These are phyloP conservation scores for Zootoca vivipara DNA, from an alignment of 2,113 vertebrate species.

Conservation along the genomic window DNA sequence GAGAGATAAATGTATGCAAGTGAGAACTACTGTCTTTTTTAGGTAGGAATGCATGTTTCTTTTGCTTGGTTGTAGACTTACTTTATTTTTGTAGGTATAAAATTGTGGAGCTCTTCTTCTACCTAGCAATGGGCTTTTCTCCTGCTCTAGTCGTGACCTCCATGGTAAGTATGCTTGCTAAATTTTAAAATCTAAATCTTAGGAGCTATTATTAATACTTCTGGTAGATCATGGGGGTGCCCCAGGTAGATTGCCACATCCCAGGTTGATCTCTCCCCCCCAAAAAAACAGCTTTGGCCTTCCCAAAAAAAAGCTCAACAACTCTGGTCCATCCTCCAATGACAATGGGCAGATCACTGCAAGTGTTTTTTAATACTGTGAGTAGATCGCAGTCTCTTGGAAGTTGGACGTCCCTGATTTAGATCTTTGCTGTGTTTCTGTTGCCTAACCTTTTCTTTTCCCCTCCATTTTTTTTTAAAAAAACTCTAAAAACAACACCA, in stretches of 20 bases:
- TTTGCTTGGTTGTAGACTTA: neutral
- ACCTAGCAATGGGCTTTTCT: slow-evolving; percentile 96
- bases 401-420: too few species aligned
- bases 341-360: too few species aligned
- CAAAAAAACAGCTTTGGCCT: too few species aligned
- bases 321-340: too few species aligned
- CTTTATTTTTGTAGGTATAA: slow-evolving; percentile 87
- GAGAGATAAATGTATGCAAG: neutral
- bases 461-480: neutral
- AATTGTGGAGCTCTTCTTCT: slow-evolving; percentile 94
- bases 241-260: too few species aligned
- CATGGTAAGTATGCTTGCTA: slow-evolving; percentile 84
- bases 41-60: neutral
- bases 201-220: neutral
- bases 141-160: slow-evolving; percentile 95
- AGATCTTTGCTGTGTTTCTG: neutral
- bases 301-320: too few species aligned
- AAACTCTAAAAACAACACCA: neutral
- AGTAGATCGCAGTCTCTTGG: too few species aligned
- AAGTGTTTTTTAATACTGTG: too few species aligned
- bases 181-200: neutral
- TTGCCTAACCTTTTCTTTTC: neutral
- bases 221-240: too few species aligned
- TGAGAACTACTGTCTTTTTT: neutral
- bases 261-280: too few species aligned